A percentile compares a stretch with the other conserved stretches of the same genome.
These are phyloP conservation scores for Cheilosia variabilis DNA, from an alignment of 2,888 invertebrate species.

Conservation along the genomic window DNA sequence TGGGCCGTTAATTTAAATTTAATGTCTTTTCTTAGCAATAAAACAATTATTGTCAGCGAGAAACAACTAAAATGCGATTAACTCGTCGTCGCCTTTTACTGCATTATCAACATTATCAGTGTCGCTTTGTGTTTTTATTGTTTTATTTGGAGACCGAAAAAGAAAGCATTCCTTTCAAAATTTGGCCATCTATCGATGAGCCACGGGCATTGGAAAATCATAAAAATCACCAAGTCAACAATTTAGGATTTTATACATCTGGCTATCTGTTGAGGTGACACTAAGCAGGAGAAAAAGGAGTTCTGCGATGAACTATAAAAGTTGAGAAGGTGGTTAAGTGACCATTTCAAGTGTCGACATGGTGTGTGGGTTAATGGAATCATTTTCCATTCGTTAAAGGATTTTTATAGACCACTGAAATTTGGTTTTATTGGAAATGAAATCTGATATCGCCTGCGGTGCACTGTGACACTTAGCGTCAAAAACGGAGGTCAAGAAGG, in stretches of 20 bases:
- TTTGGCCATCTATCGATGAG: slow-evolving; percentile 23
- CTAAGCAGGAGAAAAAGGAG: no score
- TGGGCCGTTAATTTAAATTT: slow-evolving; percentile 52
- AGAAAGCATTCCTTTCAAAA: slow-evolving; percentile 20
- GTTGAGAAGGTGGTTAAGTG: slow-evolving; percentile 3
- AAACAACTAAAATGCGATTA: slow-evolving; percentile 64
- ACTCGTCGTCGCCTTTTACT: slow-evolving; percentile 56
- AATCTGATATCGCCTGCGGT: neutral
- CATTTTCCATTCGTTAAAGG: neutral
- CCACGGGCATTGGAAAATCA: slow-evolving; percentile 12
- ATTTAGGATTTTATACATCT: neutral
- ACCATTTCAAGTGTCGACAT: slow-evolving; percentile 32
- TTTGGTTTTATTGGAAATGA: neutral
- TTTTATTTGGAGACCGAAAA: slow-evolving; percentile 11
- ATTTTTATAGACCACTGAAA: neutral
- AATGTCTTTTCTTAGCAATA: slow-evolving; percentile 35
- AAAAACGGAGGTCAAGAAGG: neutral
- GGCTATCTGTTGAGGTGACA: no score
- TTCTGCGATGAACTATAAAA: neutral
- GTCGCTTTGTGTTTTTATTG: slow-evolving; percentile 46
- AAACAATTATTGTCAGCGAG: slow-evolving; percentile 55
- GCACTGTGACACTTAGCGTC: no score
- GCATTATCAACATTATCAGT: slow-evolving; percentile 48
- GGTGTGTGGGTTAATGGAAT: slow-evolving; percentile 35
- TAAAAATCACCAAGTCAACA: slow-evolving; percentile 15